These are phyloP conservation scores for Halcyon leucocephala DNA, from an alignment of 2,797 vertebrate species.

Conservation along the genomic window DNA sequence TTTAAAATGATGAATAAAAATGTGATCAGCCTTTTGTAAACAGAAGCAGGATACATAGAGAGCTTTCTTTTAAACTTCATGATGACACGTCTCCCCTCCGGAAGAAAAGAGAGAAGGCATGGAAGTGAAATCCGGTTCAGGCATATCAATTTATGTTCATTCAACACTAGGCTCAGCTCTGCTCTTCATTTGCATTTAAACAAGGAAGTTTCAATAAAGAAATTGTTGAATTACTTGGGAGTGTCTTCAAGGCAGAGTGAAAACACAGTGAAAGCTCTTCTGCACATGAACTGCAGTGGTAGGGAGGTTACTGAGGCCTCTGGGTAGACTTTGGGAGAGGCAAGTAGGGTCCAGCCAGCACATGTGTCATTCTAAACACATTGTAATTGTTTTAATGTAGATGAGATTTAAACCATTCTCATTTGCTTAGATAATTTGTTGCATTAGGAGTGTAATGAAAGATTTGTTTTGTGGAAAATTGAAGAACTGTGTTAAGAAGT, in stretches of 20 bases:
- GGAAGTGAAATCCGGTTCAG: background rate
- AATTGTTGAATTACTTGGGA: constrained; percentile 44
- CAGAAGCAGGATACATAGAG: background rate
- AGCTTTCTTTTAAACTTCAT: background rate
- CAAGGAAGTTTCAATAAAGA: constrained; percentile 54
- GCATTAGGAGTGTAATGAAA: background rate
- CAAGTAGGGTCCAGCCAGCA: background rate
- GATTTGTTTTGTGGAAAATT: background rate
- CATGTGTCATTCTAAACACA: background rate
- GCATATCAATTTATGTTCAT: background rate
- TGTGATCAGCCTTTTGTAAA: background rate
- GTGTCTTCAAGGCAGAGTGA: background rate
- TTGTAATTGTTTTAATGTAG: background rate
- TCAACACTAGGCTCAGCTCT: constrained; percentile 5
- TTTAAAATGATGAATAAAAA: background rate
- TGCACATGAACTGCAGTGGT: background rate
- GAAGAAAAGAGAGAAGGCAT: background rate
- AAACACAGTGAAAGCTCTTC: background rate
- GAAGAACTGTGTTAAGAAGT: background rate
- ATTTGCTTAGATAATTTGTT: background rate
- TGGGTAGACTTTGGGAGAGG: background rate
- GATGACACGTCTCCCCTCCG: background rate
- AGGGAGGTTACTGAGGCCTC: background rate
- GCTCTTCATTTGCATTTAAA: constrained; percentile 50
- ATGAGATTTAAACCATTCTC: background rate